Evolutionary conservation across 1,140 invertebrate species (phyloP), one percentile per base, ranked within the genome.

Genomic region (Homarus americanus): DNA sequence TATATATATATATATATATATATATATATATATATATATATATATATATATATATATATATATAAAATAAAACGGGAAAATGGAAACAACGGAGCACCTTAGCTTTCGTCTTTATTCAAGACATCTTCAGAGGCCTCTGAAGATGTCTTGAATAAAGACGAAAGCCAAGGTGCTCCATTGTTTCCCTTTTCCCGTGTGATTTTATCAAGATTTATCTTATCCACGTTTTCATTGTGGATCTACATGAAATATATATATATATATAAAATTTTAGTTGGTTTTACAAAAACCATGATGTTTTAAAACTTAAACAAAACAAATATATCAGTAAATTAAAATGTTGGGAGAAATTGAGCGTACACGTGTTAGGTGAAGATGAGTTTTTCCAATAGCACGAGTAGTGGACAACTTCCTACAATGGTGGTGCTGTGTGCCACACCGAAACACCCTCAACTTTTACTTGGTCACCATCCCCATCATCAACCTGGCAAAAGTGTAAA

Each of bases 401-500:
- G 38, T 34, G 53, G 53, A 24, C 53, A 58, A 36, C 12, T 41
- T 41, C 49, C 58, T 53, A 53, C 17, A 34, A 63, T 34, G 58
- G 75, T 75, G 44, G 9, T 20, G 36, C 34, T 40, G 34, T 76
- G 36, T 76, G 9, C 41, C 34, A 76, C 9, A 41, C 53, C 34
- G 28, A 20, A 1, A 12, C 34, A 38, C 32, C 38, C 10, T 34
- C 12, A 15, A 12, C 20, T 12, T n/a, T 88, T 88, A 88, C 58
- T 88, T 88, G 36, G 86, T 88, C 53, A 88, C 86, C 76, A 88
- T 79, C 0, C 86, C 86, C 86, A 88, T 88, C 86, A 88, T 88
- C 86, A 88, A 80, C 66, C 86, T 88, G 86, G 34, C 20, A 72
- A 17, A 84, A 15, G 41, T n/a, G 20, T 3, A 44, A 66, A 17